A percentile compares a stretch with the other conserved stretches of the same genome.
Conservation (phyloP, 2,888 invertebrate species). For the Peribatodes rhomboidaria region DNA sequence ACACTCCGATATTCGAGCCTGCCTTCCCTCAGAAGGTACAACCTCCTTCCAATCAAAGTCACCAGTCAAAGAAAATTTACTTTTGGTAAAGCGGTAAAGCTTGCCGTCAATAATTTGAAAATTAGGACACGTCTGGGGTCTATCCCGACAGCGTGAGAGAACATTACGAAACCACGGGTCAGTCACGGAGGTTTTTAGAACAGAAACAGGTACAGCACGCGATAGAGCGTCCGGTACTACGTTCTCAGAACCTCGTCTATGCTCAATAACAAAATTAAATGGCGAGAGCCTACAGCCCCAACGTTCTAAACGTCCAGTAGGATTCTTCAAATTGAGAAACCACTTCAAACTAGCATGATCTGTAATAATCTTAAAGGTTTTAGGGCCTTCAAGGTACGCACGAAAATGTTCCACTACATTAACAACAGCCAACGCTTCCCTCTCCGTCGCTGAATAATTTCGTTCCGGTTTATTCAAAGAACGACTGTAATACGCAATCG, state of each 20-base stretch:
- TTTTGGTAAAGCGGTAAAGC: not conserved
- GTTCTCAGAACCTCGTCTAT: conserved; percentile 8
- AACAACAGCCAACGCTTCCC: conserved; percentile 17
- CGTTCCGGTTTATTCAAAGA: conserved; percentile 1
- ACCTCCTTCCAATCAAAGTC: not conserved
- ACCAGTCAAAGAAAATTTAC: conserved; percentile 1
- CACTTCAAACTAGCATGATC: conserved; percentile 28
- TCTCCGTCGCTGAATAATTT: too few relatives aligned
- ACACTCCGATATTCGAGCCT: not conserved
- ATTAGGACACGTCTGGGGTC: conserved; percentile 1
- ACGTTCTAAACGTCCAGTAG: too few relatives aligned
- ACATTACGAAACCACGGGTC: not conserved
- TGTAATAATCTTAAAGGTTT: too few relatives aligned
- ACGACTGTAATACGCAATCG: conserved; percentile 6
- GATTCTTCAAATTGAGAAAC: conserved; percentile 29
- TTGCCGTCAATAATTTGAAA: not conserved
- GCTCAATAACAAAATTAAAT: conserved; percentile 9
- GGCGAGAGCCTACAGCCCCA: conserved; percentile 13
- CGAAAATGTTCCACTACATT: conserved; percentile 12
- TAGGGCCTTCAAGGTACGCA: conserved; percentile 5
- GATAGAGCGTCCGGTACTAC: conserved; percentile 17
- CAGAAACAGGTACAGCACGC: not conserved
- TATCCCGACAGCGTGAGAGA: not conserved
- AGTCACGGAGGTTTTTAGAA: not conserved
- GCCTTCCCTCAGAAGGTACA: conserved; percentile 11